phyloP scores from a whole-genome alignment of 2,888 invertebrate genomes.

The Oscheius onirici region DNA sequence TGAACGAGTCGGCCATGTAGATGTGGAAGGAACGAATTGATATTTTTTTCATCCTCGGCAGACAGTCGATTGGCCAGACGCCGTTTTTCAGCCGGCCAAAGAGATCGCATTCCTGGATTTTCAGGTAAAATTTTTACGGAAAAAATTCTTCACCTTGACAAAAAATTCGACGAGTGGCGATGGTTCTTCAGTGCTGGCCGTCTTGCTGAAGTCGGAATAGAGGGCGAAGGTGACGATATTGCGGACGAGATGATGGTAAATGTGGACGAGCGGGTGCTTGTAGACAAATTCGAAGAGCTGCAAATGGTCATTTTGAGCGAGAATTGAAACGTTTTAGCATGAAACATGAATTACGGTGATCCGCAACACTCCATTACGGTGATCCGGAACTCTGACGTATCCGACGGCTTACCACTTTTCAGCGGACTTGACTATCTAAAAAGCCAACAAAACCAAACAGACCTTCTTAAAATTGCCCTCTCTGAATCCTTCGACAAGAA shows the following conservation, averaged over 20 bases:
- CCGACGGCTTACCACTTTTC: no score
- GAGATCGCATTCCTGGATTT: constrained; percentile 33
- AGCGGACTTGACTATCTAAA: no score
- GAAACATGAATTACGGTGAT: no score
- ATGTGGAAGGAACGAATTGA: constrained; percentile 44
- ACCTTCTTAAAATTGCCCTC: constrained; percentile 46
- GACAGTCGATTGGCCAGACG: neutral
- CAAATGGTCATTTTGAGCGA: neutral
- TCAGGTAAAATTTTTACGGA: no score
- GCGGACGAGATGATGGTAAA: constrained; percentile 51
- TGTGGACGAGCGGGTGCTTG: constrained; percentile 40
- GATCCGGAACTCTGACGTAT: no score
- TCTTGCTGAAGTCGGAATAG: constrained; percentile 35
- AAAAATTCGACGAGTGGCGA: constrained; percentile 49
- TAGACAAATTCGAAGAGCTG: constrained; percentile 48
- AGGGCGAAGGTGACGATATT: constrained; percentile 48
- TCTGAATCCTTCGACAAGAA: constrained; percentile 42
- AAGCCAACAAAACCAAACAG: no score
- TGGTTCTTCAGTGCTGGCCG: neutral
- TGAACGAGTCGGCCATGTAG: constrained; percentile 39
- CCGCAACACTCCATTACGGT: no score
- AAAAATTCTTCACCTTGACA: constrained; percentile 37
- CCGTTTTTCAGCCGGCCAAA: neutral
- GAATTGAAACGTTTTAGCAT: no score
- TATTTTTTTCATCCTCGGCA: constrained; percentile 4